These are phyloP conservation scores for Latrodectus elegans DNA, from an alignment of 2,888 invertebrate species.

Conservation along the genomic window DNA sequence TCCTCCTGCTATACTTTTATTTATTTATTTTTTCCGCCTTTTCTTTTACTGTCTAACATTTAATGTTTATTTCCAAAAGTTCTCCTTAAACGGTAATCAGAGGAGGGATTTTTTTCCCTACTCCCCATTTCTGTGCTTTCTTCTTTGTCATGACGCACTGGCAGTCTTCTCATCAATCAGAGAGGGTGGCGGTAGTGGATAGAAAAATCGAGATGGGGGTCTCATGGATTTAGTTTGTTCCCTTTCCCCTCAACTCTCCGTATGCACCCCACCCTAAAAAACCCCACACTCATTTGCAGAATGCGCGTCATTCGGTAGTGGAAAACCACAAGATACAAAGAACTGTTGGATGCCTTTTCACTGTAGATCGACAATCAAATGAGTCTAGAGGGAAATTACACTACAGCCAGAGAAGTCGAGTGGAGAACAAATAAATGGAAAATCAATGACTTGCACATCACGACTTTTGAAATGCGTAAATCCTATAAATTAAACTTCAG, in stretches of 20 bases:
- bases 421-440: slow-evolving; percentile 61
- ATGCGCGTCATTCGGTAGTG: slow-evolving; percentile 52
- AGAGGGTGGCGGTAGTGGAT: slow-evolving; percentile 23
- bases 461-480: not conserved
- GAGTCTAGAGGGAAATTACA: slow-evolving; percentile 65
- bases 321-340: slow-evolving; percentile 66
- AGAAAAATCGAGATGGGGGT: slow-evolving; percentile 54
- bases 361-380: slow-evolving; percentile 44
- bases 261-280: slow-evolving; percentile 61
- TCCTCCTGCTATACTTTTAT: slow-evolving; percentile 10
- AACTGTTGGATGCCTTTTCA: slow-evolving; percentile 34
- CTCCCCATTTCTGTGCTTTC: slow-evolving; percentile 33
- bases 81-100: slow-evolving; percentile 69
- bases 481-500: too few relatives aligned
- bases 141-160: slow-evolving; percentile 66
- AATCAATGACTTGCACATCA: slow-evolving; percentile 50
- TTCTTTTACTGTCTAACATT: slow-evolving; percentile 45
- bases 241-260: slow-evolving; percentile 3
- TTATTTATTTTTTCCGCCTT: slow-evolving; percentile 7
- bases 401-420: slow-evolving; percentile 10
- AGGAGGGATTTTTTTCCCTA: slow-evolving; percentile 28
- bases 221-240: slow-evolving; percentile 50
- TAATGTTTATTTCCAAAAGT: slow-evolving; percentile 64
- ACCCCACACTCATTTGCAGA: slow-evolving; percentile 67
- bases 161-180: slow-evolving; percentile 67